Percentiles rank a stretch among this genome's conserved stretches.
Evolutionary conservation across 2,888 invertebrate species (phyloP).

Genomic region (Cryptosula pallasiana): DNA sequence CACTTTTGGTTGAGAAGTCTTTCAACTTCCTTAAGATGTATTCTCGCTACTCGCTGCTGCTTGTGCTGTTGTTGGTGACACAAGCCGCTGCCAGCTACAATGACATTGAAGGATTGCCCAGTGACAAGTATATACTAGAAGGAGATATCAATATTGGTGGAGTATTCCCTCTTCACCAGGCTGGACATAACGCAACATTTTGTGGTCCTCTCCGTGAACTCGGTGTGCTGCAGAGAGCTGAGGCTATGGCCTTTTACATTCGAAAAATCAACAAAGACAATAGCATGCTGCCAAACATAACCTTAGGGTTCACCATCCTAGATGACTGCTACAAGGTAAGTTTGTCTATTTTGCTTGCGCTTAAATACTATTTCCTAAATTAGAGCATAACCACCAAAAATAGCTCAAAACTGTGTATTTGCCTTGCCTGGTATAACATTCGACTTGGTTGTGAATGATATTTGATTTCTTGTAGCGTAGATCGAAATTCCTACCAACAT

Average conservation of each 20-base stretch:
- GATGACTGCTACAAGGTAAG: conserved; percentile 37
- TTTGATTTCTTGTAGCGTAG: no score
- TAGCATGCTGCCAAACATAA: conserved; percentile 32
- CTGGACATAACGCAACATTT: background rate
- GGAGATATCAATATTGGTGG: conserved; percentile 35
- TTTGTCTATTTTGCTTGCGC: no score
- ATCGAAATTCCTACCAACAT: no score
- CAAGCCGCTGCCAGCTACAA: background rate
- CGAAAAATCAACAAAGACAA: conserved; percentile 32
- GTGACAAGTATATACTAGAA: conserved; percentile 27
- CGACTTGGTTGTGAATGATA: no score
- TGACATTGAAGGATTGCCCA: conserved; percentile 26
- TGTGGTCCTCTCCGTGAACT: conserved; percentile 30
- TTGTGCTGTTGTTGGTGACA: no score
- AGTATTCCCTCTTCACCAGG: conserved; percentile 32
- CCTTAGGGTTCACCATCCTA: conserved; percentile 35
- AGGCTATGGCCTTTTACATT: conserved; percentile 36
- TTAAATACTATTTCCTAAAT: no score
- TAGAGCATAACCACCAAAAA: no score
- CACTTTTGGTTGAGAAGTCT: no score
- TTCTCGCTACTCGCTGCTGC: no score
- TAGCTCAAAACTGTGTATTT: no score
- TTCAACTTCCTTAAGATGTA: no score
- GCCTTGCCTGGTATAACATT: no score
- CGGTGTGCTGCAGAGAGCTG: conserved; percentile 35